These are phyloP conservation scores for Acleris holmiana DNA, from an alignment of 2,888 invertebrate genomes.

Conservation along the genomic window DNA sequence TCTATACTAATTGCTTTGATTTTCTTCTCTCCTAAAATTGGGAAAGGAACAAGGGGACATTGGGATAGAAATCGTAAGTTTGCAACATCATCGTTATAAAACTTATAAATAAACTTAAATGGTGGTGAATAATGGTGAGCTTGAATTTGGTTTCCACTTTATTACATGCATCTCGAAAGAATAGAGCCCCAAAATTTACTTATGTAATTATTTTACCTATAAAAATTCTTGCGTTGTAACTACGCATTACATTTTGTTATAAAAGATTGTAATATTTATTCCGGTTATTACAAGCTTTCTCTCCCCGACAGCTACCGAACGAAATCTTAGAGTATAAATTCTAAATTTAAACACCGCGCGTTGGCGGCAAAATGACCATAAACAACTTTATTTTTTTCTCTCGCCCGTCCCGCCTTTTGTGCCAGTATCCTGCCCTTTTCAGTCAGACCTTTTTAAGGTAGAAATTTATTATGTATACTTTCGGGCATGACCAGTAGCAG, in stretches of 20 bases:
- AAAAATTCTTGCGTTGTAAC: conserved; percentile 29
- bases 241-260: conserved; percentile 25
- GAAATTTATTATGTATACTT: conserved; percentile 82
- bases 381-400: conserved; percentile 74
- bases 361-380: conserved; percentile 81
- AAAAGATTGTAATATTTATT: conserved; percentile 35
- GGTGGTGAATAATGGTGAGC: too few species aligned
- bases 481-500: conserved; percentile 82
- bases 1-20: too few species aligned
- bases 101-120: too few species aligned
- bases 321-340: conserved; percentile 57
- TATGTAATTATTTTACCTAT: conserved; percentile 24
- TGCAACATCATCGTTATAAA: too few species aligned
- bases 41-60: too few species aligned
- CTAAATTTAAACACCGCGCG: conserved; percentile 76
- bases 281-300: conserved; percentile 39
- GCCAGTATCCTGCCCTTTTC: conserved; percentile 80
- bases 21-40: too few species aligned
- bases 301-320: conserved; percentile 42
- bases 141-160: too few species aligned
- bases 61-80: too few species aligned
- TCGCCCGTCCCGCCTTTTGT: conserved; percentile 72
- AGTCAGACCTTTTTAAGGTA: conserved; percentile 79
- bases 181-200: conserved; percentile 16
- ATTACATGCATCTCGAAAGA: too few species aligned